Evolutionary conservation across 2,888 invertebrate genomes (phyloP), one percentile per base, ranked within the genome.

Genomic region (Polia nebulosa): DNA sequence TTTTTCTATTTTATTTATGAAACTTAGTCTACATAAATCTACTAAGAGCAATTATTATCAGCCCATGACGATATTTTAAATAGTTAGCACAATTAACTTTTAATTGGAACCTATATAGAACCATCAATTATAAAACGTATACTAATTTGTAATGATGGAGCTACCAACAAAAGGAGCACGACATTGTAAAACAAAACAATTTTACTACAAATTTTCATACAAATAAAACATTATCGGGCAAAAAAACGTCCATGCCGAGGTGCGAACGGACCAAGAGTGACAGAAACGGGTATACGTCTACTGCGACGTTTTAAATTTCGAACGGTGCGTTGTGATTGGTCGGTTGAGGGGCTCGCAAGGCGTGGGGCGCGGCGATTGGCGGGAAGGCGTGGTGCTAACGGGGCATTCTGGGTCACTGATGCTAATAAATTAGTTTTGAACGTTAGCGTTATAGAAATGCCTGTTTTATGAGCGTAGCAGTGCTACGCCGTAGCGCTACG

Each of bases 281-380:
- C 87, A 87, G 92, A 87, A 93, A 94, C 91, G 82, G 89, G 85
- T 88, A 91, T 91, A 93, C 83, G 80, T 87, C 84, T 83, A 83
- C 87, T 80, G 86, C 78, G 86, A 84, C 89, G 91, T 91, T 92
- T 91, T 88, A 89, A 92, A 92, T 89, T 91, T 89, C 85, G 88
- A 91, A 91, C 87, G 87, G 67, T 71, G 85, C 71, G 65, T 73
- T 87, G 83, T 88, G 93, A 96, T 96, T 96, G 96, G 96, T 85
- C 90, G 93, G 87, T 88, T 84, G 90, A 83, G 85, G 89, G 88
- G 89, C 74, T 80, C 73, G 81, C 89, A 87, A 91, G 95, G 94
- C 94, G 94, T 92, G 92, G 89, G 89, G 89, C 89, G 89, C 84
- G 87, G 87, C 89, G 87, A 86, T 88, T 87, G 90, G 87, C 85